Conservation (phyloP, 2,113 vertebrate species). For the Rattus rattus region DNA sequence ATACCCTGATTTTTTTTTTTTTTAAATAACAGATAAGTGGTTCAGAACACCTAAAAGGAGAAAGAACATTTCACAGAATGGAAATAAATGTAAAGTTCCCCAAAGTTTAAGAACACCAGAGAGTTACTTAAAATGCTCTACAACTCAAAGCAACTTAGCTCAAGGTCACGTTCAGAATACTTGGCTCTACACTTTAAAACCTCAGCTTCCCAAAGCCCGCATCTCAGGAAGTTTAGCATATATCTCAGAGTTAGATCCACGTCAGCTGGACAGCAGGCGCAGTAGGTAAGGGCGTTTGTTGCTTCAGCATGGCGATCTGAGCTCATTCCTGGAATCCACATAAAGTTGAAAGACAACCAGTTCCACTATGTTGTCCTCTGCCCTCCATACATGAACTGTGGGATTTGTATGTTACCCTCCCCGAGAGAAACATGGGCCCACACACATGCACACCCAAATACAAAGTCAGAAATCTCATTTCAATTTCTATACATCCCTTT, state of each 20-base stretch:
- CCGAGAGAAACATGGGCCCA: not conserved
- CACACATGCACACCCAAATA: not conserved
- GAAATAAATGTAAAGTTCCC: not conserved
- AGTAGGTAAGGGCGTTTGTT: not conserved
- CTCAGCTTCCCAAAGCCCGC: not conserved
- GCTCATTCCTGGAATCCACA: not conserved
- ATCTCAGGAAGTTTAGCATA: not conserved
- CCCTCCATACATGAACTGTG: not conserved
- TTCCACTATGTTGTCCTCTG: not conserved
- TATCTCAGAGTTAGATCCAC: not conserved
- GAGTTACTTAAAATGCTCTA: not conserved
- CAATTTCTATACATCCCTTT: not conserved
- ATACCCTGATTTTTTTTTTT: not conserved
- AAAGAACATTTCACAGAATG: not conserved
- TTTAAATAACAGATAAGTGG: not conserved
- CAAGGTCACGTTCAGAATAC: not conserved
- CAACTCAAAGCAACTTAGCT: not conserved
- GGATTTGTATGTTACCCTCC: not conserved
- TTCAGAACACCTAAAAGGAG: not conserved
- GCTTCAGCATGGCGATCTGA: not conserved
- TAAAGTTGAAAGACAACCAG: not conserved
- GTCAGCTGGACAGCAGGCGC: not conserved
- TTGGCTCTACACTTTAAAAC: not conserved
- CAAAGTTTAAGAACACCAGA: constrained; percentile 40
- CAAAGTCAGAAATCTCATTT: not conserved